These are phyloP conservation scores for Sylvilagus bachmani DNA, from an alignment of 2,113 vertebrate species.

Conservation along the genomic window DNA sequence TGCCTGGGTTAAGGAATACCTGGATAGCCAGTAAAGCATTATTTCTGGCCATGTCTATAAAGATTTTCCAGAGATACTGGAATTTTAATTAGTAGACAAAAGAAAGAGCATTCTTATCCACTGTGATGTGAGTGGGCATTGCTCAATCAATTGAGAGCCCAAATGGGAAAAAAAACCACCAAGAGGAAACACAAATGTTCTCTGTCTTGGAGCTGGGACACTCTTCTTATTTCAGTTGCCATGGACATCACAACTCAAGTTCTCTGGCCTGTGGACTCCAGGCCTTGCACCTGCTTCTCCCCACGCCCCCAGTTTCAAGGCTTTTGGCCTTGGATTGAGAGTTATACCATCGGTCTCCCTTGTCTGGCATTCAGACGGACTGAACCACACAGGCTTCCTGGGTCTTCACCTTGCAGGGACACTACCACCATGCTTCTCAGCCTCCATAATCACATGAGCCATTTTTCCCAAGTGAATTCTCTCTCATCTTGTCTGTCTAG, in stretches of 20 bases:
- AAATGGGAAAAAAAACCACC: no score
- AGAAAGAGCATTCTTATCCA: background rate
- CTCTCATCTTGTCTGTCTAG: background rate
- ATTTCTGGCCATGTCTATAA: background rate
- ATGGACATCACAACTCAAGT: background rate
- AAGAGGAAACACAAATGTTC: background rate
- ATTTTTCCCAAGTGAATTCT: background rate
- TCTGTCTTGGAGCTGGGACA: background rate
- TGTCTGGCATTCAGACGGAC: background rate
- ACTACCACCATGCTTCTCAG: background rate
- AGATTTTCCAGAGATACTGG: background rate
- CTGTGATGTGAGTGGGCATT: no score
- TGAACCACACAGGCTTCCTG: background rate
- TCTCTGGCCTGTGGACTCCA: background rate
- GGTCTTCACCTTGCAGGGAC: background rate
- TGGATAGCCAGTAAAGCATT: background rate
- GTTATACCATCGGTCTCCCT: background rate
- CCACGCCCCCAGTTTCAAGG: no score
- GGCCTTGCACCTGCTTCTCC: background rate
- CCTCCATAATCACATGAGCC: background rate
- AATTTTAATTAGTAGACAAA: background rate
- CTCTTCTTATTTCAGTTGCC: background rate
- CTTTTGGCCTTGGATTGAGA: background rate
- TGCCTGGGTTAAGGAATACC: background rate
- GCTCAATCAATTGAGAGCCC: background rate